These are phyloP conservation scores for Allobates femoralis DNA, from an alignment of 2,797 vertebrate genomes.

Conservation along the genomic window DNA sequence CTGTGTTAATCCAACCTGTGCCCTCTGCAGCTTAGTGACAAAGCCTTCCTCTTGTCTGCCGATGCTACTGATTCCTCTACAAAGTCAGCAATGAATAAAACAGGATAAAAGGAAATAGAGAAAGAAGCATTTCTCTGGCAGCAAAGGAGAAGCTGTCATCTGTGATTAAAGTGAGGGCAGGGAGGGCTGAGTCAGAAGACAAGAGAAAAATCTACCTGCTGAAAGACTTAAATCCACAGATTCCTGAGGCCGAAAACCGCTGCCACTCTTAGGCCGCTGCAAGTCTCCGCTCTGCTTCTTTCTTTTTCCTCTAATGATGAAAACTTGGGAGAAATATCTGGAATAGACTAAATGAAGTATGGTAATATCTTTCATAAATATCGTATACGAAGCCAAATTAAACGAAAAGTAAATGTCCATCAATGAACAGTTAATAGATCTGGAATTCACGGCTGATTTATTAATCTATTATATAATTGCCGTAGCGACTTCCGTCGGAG, in stretches of 20 bases:
- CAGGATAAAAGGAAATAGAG: conserved; percentile 58
- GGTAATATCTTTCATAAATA: neutral
- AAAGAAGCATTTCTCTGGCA: conserved; percentile 59
- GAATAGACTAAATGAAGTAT: neutral
- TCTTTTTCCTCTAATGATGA: neutral
- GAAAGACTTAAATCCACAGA: conserved; percentile 61
- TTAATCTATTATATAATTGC: no score
- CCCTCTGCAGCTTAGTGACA: conserved; percentile 58
- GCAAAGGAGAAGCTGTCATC: conserved; percentile 59
- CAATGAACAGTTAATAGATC: neutral
- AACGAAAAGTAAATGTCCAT: neutral
- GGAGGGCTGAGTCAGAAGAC: conserved; percentile 50
- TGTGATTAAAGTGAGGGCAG: conserved; percentile 63
- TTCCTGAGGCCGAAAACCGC: conserved; percentile 58
- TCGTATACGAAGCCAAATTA: neutral
- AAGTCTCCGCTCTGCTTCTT: neutral
- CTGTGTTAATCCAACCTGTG: conserved; percentile 54
- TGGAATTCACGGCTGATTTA: neutral
- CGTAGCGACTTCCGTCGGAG: no score
- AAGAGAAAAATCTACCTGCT: conserved; percentile 62
- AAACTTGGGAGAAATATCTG: neutral
- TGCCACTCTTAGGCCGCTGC: conserved; percentile 44
- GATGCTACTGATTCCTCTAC: conserved; percentile 58
- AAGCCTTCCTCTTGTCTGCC: conserved; percentile 60
- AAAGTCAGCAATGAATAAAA: conserved; percentile 60